These are phyloP conservation scores for Drosophila quadrilineata DNA, from an alignment of 1,140 invertebrate species.

Conservation along the genomic window DNA sequence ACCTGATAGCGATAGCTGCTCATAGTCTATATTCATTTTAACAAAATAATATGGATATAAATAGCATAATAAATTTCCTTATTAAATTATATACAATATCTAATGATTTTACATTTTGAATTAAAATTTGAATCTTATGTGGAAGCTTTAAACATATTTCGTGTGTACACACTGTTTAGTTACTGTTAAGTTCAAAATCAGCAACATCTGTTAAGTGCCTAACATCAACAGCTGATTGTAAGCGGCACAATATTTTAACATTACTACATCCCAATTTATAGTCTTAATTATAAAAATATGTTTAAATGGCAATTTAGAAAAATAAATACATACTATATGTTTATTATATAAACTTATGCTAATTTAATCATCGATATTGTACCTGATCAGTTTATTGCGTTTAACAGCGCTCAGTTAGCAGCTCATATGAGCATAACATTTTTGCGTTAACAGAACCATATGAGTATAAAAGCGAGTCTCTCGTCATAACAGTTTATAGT, in stretches of 20 bases:
- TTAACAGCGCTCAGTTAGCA: not conserved
- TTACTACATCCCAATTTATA: too few species aligned
- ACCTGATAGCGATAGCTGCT: constrained; percentile 47
- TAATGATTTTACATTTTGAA: not conserved
- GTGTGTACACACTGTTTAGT: constrained; percentile 20
- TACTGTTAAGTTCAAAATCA: constrained; percentile 13
- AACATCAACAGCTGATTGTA: not conserved
- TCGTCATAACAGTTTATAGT: constrained; percentile 27
- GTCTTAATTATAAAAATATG: too few species aligned
- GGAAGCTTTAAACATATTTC: not conserved
- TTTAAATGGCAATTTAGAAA: too few species aligned
- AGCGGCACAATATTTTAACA: too few species aligned
- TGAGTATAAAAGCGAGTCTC: not conserved
- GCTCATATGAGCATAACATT: constrained; percentile 2
- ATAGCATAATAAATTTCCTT: constrained; percentile 1
- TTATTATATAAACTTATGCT: too few species aligned
- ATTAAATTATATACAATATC: not conserved
- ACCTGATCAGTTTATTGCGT: too few species aligned
- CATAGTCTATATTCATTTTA: constrained; percentile 15
- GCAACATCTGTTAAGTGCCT: not conserved
- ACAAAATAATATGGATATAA: too few species aligned
- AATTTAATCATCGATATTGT: too few species aligned
- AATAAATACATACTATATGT: not conserved
- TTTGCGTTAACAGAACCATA: not conserved
- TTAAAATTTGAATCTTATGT: constrained; percentile 1